Conservation (phyloP, 2,113 vertebrate genomes). For the Spilogale gracilis region DNA sequence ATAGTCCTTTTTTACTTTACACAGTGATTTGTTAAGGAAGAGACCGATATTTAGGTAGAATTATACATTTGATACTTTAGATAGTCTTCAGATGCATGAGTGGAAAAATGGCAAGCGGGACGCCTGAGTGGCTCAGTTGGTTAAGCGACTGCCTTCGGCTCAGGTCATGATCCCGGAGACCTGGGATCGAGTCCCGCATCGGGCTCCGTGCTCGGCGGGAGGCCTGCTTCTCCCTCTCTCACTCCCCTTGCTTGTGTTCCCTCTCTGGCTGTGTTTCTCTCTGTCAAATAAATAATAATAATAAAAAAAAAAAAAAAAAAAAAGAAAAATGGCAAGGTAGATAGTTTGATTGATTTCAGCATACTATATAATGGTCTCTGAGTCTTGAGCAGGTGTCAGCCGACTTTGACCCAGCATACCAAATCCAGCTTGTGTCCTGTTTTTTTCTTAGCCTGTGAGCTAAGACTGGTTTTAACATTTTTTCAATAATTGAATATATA, state of each 20-base stretch:
- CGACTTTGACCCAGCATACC: neutral
- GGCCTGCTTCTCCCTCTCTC: no score
- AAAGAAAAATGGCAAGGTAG: neutral
- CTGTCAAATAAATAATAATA: no score
- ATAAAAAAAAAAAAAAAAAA: neutral
- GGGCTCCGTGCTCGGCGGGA: no score
- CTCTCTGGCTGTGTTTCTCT: no score
- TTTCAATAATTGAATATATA: neutral
- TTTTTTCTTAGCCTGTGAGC: neutral
- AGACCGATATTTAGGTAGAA: neutral
- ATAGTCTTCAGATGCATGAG: neutral
- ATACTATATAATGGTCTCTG: neutral
- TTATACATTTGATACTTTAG: neutral
- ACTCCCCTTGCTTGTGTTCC: no score
- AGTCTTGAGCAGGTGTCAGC: neutral
- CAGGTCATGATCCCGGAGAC: no score
- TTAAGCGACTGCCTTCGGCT: no score
- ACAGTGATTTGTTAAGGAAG: neutral
- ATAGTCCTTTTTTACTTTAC: neutral
- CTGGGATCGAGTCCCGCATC: no score
- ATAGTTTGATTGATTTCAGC: neutral
- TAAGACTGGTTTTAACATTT: neutral
- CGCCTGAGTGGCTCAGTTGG: no score
- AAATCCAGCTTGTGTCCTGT: neutral
- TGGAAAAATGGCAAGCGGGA: neutral